Evolutionary conservation across 2,797 vertebrate genomes (phyloP), one percentile per base, ranked within the genome.

Genomic region (Morus bassanus): DNA sequence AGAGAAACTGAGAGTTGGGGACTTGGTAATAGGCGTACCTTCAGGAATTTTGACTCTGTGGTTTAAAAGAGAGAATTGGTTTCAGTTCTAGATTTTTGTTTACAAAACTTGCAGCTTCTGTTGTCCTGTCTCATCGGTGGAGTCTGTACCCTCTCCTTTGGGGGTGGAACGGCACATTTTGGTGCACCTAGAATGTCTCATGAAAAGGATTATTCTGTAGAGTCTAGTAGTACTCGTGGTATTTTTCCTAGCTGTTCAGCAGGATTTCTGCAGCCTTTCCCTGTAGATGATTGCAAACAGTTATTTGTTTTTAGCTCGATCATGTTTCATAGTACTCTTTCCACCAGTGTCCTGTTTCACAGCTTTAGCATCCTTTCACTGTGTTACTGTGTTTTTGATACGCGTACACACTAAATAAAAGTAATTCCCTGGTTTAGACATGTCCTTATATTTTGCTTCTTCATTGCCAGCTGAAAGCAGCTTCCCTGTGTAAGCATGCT

Each of bases 71-170:
- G 79, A 67, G 4, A 50, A 24, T 70, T 54, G 60, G 8, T 69
- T 78, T 74, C 39, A n/a, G 10, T 22, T 72, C 65, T 18, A 39
- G 19, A 3, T 45, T 53, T 68, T 27, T 8, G 6, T 48, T 51
- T 31, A 17, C 27, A 6, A 33, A 83, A 19, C 39, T 27, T 76
- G 51, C 43, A 45, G 54, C 31, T 70, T 35, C 18, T 67, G 4
- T 76, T 65, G 37, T 68, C n/a, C 45, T 31, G 7, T 57, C 8
- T 57, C 8, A 1, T 4, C 0, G 0, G 16, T 16, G 51, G 8
- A 30, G 10, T 84, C 21, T 50, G n/a, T 30, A 6, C 19, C 5
- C 14, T 35, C 21, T 69, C 53, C 23, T 50, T 67, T 2, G 11
- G 25, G 35, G 31, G 2, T 28, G 12, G 56, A 45, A 56, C 1